Evolutionary conservation across 2,797 vertebrate genomes (phyloP), one percentile per base, ranked within the genome.

Genomic region (Clamator glandarius): DNA sequence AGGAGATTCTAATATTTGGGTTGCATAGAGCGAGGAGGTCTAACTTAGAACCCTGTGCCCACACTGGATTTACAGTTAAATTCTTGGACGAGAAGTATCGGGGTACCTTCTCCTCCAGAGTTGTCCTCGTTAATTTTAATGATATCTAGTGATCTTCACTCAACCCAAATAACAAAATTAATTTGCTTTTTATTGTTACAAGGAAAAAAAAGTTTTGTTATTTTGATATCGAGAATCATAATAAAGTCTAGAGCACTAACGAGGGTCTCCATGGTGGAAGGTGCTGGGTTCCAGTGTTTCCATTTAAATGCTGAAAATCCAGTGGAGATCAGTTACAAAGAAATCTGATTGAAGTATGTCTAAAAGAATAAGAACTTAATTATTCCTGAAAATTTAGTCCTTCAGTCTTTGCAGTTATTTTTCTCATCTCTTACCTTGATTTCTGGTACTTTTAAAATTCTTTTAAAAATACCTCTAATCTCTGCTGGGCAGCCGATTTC

Each of bases 391-490:
- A 63, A 62, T 6, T 5, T 44, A 29, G 17, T 42, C 13, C 5
- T 62, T 77, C 15, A 36, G 13, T 70, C 21, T 70, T 64, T 70
- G 8, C 8, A 76, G 8, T 28, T 21, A 10, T 6, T 12, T 62
- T 82, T 84, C 18, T 35, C 4, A 26, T 50, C 0, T 79, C 5
- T 41, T 17, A 24, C 66, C 11, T 33, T 72, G 8, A 57, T 73
- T 77, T 17, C 48, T 67, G 5, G 2, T 61, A 11, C 48, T 55
- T 69, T 48, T 3, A 2, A 25, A 36, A 7, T 39, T 39, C 18
- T 75, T 62, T 48, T 11, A 0, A 12, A 61, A 51, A n/a, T 2
- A n/a, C n/a, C 1, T 14, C 3, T 24, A 8, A 3, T 25, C 8
- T 14, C 5, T n/a, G 23, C 69, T 24, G 11, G 16, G 25, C 20